Conservation (phyloP, 1,140 invertebrate genomes). For the Druon quercuslanigerum region DNA sequence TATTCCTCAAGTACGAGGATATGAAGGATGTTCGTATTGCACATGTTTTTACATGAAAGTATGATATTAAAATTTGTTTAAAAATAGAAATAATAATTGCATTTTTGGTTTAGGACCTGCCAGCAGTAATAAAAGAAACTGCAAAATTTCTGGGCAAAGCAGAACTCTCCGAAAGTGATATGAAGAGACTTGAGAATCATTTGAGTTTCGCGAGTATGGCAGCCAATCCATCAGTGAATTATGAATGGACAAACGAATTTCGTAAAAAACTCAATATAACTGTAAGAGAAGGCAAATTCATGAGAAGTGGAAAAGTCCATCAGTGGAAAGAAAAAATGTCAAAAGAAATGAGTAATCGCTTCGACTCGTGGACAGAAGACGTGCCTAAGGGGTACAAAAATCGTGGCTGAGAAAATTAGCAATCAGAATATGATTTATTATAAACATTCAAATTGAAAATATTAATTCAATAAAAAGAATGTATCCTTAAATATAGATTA, state of each 20-base stretch:
- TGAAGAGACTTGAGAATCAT: constrained; percentile 76
- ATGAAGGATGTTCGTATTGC: no score
- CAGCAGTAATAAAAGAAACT: constrained; percentile 77
- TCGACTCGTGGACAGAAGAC: constrained; percentile 46
- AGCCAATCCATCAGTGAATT: constrained; percentile 84
- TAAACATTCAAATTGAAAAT: no score
- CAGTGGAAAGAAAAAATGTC: constrained; percentile 81
- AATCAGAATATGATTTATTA: no score
- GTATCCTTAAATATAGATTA: no score
- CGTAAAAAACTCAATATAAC: constrained; percentile 71
- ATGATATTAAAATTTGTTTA: no score
- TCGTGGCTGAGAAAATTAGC: no score
- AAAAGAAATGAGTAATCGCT: constrained; percentile 71
- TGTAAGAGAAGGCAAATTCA: constrained; percentile 76
- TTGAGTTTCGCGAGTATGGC: constrained; percentile 83
- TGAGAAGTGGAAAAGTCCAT: constrained; percentile 62
- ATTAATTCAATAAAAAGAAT: no score
- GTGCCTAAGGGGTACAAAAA: constrained; percentile 42
- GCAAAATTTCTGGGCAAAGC: constrained; percentile 78
- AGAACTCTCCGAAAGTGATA: constrained; percentile 73
- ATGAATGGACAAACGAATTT: constrained; percentile 70
- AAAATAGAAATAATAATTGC: no score
- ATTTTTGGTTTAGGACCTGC: constrained; percentile 74
- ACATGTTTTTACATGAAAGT: no score
- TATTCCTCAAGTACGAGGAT: no score